phyloP scores from a whole-genome alignment of 30 jellyfish, hydroid and myxozoan genomes.

The Catostylus mosaicus region DNA sequence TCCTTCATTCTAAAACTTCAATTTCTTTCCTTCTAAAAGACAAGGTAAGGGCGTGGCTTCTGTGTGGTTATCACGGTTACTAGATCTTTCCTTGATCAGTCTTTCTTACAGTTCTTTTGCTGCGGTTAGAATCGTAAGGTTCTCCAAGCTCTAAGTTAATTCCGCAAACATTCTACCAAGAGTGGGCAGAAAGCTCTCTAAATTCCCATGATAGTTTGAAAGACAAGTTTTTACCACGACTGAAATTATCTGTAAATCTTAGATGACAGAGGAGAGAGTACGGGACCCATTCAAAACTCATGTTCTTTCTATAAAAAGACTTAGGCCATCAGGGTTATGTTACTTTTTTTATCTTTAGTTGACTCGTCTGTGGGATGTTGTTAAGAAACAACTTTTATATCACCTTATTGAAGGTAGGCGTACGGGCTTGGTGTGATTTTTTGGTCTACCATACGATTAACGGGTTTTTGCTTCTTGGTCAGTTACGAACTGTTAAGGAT shows the following conservation, averaged over 20 bases:
- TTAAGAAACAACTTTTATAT: not conserved
- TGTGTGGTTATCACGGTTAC: too few relatives aligned
- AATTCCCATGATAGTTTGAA: not conserved
- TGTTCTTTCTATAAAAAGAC: not conserved
- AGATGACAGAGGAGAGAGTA: not conserved
- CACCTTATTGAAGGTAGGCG: not conserved
- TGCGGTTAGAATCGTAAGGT: too few relatives aligned
- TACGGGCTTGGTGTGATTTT: not conserved
- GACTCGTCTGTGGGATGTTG: not conserved
- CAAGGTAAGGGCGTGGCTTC: too few relatives aligned
- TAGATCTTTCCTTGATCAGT: too few relatives aligned
- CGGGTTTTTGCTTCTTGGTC: not conserved
- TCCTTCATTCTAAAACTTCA: too few relatives aligned
- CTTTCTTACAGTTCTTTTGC: too few relatives aligned
- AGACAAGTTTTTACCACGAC: not conserved
- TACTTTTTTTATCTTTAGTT: not conserved
- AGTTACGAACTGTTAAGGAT: too few relatives aligned
- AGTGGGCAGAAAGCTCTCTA: too few relatives aligned
- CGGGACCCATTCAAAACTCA: not conserved
- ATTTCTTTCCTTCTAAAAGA: too few relatives aligned
- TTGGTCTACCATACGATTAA: conserved; percentile 12
- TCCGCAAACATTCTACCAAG: too few relatives aligned
- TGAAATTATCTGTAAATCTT: conserved; percentile 4
- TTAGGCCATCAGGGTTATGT: not conserved
- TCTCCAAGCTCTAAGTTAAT: too few relatives aligned